phyloP scores from a whole-genome alignment of 1,140 invertebrate species.

The Cyphomyrmex costatus region DNA sequence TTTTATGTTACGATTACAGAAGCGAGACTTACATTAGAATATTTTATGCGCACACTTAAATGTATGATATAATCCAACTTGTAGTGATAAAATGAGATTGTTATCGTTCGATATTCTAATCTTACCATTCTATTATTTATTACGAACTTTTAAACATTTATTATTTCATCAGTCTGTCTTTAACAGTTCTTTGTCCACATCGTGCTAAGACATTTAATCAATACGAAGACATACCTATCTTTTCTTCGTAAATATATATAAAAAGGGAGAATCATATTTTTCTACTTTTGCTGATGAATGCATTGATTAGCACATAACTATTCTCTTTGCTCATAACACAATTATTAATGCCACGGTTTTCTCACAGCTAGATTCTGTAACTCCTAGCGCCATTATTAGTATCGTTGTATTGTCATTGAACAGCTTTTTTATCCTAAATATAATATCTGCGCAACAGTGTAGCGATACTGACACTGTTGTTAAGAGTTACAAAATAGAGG shows the following conservation, averaged over 20 bases:
- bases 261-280: background rate
- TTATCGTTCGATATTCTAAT: background rate
- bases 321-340: background rate
- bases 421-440: no score
- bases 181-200: background rate
- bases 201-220: background rate
- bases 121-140: background rate
- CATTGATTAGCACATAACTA: background rate
- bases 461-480: no score
- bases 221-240: background rate
- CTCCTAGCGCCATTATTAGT: no score
- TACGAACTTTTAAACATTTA: background rate
- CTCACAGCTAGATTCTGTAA: no score
- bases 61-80: background rate
- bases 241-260: background rate
- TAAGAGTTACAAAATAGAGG: no score
- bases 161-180: background rate
- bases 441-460: no score
- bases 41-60: background rate
- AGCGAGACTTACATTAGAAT: background rate
- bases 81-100: background rate
- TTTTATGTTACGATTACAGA: background rate
- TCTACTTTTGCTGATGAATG: background rate
- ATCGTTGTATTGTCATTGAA: no score
- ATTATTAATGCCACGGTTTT: conserved; percentile 3